Conservation (phyloP, 2,113 vertebrate genomes). For the Opisthocomus hoazin region DNA sequence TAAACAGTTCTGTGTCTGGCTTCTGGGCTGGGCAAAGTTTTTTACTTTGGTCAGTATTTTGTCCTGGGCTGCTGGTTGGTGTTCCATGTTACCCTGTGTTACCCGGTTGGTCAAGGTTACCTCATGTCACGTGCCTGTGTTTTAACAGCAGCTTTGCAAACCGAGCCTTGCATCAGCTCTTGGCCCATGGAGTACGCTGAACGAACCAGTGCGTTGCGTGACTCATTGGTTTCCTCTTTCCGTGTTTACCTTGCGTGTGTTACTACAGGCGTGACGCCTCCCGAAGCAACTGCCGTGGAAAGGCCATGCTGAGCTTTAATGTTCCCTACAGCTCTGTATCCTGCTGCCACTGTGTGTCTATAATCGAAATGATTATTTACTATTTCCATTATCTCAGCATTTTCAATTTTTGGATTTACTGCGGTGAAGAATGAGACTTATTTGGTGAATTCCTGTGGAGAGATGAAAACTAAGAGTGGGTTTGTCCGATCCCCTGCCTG, state of each 20-base stretch:
- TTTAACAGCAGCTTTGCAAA: background rate
- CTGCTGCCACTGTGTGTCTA: background rate
- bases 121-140: background rate
- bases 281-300: background rate
- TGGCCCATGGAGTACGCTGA: background rate
- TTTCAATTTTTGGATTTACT: background rate
- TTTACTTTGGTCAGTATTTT: background rate
- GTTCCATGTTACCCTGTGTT: background rate
- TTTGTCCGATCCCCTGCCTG: background rate
- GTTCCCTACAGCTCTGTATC: background rate
- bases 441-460: background rate
- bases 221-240: background rate
- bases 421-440: background rate
- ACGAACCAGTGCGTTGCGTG: fast-evolving
- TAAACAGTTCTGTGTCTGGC: background rate
- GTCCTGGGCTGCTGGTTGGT: background rate
- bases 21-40: background rate
- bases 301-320: background rate
- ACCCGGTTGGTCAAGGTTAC: background rate
- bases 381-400: background rate
- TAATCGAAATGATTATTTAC: background rate
- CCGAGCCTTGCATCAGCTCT: background rate
- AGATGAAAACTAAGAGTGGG: background rate
- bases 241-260: background rate
- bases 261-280: background rate